Evolutionary conservation across 2,113 vertebrate genomes (phyloP).

Genomic region (Hyaena hyaena): DNA sequence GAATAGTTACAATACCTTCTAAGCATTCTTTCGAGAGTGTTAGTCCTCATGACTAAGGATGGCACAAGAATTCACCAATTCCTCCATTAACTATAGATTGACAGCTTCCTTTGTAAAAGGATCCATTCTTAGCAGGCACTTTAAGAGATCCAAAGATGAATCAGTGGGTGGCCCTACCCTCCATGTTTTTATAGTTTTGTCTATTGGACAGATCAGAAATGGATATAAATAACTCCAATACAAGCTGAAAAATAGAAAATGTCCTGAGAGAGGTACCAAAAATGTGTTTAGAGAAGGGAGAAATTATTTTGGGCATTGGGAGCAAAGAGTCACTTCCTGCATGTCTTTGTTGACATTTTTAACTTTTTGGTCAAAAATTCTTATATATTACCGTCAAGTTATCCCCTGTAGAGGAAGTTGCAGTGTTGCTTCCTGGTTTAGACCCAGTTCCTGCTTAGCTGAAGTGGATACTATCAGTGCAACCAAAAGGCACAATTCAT

Average conservation of each 20-base stretch:
- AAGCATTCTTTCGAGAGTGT: constrained; percentile 13
- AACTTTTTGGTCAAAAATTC: constrained; percentile 47
- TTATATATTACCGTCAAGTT: constrained; percentile 11
- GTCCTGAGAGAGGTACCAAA: constrained; percentile 55
- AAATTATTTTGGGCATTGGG: constrained; percentile 60
- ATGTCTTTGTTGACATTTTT: constrained; percentile 51
- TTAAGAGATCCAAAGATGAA: constrained; percentile 37
- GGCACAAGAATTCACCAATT: neutral
- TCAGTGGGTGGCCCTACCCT: constrained; percentile 38
- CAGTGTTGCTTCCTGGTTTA: constrained; percentile 34
- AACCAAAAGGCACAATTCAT: constrained; percentile 40
- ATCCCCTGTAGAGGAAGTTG: constrained; percentile 13
- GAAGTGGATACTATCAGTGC: neutral
- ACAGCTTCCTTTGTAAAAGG: neutral
- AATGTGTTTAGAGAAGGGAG: constrained; percentile 44
- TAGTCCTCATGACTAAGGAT: neutral
- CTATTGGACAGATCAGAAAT: constrained; percentile 49
- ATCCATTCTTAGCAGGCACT: constrained; percentile 39
- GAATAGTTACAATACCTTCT: neutral
- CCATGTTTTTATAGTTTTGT: neutral
- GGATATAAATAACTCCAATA: constrained; percentile 62
- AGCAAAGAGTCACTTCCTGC: constrained; percentile 53
- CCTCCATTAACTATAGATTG: constrained; percentile 40
- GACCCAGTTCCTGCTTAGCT: constrained; percentile 9
- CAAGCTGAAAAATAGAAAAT: constrained; percentile 2